Conservation (phyloP, 2,113 vertebrate species). For the Phrynocephalus versicolor region DNA sequence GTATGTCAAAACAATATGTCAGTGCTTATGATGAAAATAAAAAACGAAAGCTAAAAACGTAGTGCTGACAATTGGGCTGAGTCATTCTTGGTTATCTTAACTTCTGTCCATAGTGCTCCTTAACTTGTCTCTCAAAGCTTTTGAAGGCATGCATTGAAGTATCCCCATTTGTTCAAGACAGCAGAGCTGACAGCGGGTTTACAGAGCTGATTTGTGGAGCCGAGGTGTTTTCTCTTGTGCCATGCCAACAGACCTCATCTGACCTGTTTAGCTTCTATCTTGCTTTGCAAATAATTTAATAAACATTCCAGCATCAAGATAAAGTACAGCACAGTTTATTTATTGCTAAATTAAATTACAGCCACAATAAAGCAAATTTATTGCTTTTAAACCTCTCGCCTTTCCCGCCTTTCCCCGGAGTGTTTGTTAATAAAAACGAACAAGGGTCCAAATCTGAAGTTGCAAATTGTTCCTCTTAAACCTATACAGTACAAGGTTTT, state of each 20-base stretch:
- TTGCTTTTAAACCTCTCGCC: slow-evolving; percentile 63
- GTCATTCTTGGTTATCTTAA: background rate
- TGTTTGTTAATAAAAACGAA: slow-evolving; percentile 66
- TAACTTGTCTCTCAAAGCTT: background rate
- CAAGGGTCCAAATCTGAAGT: slow-evolving; percentile 46
- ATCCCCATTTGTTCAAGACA: background rate
- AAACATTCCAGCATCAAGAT: slow-evolving; percentile 26
- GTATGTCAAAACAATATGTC: too few species aligned
- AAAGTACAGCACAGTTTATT: slow-evolving; percentile 64
- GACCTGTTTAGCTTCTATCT: background rate
- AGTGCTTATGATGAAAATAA: too few species aligned
- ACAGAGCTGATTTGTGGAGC: background rate
- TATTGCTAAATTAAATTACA: slow-evolving; percentile 67
- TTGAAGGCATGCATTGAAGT: background rate
- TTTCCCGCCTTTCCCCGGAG: slow-evolving; percentile 58
- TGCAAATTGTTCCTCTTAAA: slow-evolving; percentile 57
- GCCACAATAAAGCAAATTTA: slow-evolving; percentile 51
- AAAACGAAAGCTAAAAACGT: too few species aligned
- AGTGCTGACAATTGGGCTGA: background rate
- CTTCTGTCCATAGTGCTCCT: background rate
- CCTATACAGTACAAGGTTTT: slow-evolving; percentile 24
- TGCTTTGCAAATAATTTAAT: slow-evolving; percentile 35
- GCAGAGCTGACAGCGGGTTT: background rate
- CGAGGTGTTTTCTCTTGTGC: slow-evolving; percentile 16
- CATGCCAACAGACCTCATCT: background rate